Percentiles rank a stretch among this genome's conserved stretches.
Conservation (phyloP, 2,113 vertebrate species). For the Australoheros scitulus region DNA sequence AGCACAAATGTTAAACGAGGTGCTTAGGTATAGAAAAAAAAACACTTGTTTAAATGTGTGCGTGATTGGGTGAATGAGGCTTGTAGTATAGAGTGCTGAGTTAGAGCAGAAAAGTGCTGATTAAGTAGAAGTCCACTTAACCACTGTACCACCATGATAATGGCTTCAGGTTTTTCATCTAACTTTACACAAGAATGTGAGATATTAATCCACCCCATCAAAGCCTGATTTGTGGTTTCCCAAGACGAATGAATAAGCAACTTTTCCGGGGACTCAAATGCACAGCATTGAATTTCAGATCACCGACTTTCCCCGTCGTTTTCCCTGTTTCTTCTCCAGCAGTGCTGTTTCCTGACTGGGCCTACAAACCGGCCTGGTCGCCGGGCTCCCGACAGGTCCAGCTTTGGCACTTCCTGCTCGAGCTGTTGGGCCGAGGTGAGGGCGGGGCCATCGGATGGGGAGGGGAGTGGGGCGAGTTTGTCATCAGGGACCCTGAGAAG, state of each 20-base stretch:
- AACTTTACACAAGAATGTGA: neutral
- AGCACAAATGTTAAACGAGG: no score
- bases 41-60: no score
- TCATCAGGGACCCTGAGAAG: conserved; percentile 81
- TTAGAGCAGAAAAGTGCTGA: no score
- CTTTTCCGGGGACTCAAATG: neutral
- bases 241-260: neutral
- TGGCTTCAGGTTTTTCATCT: neutral
- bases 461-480: conserved; percentile 83
- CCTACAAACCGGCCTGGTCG: conserved; percentile 81
- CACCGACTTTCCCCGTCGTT: neutral
- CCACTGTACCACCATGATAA: no score
- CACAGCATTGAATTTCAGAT: neutral
- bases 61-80: no score
- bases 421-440: conserved; percentile 77
- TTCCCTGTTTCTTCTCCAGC: conserved; percentile 51
- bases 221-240: neutral
- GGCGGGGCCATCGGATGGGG: conserved; percentile 80
- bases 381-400: conserved; percentile 83
- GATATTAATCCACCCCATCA: neutral
- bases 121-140: no score
- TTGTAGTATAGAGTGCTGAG: no score
- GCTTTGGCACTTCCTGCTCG: conserved; percentile 84
- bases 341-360: conserved; percentile 82
- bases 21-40: no score